These are phyloP conservation scores for Eremophila alpestris DNA, from an alignment of 2,797 vertebrate genomes.

Conservation along the genomic window DNA sequence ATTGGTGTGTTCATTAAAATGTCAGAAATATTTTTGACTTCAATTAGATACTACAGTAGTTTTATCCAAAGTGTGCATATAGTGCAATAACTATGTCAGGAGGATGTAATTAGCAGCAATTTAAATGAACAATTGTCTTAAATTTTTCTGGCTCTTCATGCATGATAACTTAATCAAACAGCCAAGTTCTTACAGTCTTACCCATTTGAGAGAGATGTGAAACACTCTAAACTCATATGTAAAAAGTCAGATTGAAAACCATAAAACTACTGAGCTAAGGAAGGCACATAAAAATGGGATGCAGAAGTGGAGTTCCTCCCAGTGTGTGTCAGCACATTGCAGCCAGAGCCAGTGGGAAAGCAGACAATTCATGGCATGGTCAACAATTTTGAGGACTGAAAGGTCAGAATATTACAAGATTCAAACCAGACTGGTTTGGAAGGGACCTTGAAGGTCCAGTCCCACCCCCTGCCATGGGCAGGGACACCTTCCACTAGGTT, in stretches of 20 bases:
- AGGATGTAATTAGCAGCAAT: conserved; percentile 71
- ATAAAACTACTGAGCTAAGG: conserved; percentile 38
- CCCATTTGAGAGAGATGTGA: conserved; percentile 47
- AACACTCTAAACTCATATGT: conserved; percentile 1
- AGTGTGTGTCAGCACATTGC: neutral
- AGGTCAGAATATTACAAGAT: neutral
- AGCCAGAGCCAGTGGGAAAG: neutral
- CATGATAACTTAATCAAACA: conserved; percentile 74
- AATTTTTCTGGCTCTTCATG: conserved; percentile 71
- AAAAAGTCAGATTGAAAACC: conserved; percentile 31
- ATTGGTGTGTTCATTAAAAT: conserved; percentile 75
- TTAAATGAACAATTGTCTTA: conserved; percentile 75
- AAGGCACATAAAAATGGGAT: neutral
- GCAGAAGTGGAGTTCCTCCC: neutral
- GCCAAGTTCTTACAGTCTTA: conserved; percentile 64
- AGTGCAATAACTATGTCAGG: conserved; percentile 69
- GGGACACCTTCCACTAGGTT: rapidly evolving
- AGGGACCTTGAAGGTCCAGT: neutral
- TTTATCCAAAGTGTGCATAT: conserved; percentile 69
- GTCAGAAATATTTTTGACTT: conserved; percentile 76
- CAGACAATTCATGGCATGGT: neutral
- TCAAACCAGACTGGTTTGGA: neutral
- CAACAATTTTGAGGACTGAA: neutral
- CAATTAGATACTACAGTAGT: conserved; percentile 69
- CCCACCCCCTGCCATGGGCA: neutral